Evolutionary conservation across 2,113 vertebrate species (phyloP).

Genomic region (Ctenomys sociabilis): DNA sequence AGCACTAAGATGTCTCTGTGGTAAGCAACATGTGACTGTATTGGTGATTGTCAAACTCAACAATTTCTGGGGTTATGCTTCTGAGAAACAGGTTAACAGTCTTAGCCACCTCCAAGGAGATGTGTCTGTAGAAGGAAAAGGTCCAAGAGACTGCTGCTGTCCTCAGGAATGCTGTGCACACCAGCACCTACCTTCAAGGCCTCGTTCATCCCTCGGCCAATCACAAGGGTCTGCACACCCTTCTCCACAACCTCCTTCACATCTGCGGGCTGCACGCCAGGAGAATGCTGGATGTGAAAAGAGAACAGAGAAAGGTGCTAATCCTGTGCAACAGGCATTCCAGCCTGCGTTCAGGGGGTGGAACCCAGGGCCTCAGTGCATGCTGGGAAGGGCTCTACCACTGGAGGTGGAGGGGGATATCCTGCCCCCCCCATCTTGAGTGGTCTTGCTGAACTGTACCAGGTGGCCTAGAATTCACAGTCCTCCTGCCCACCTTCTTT

Average conservation of each 20-base stretch:
- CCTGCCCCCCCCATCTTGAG: neutral
- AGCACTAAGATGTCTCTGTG: neutral
- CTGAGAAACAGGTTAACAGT: neutral
- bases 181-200: constrained; percentile 91
- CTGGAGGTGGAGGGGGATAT: neutral
- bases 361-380: neutral
- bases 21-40: neutral
- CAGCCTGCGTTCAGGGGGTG: neutral
- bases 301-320: constrained; percentile 57
- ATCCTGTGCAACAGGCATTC: neutral
- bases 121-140: neutral
- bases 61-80: neutral
- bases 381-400: neutral
- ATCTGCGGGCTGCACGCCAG: constrained; percentile 96
- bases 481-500: neutral
- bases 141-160: neutral
- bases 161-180: neutral
- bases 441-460: neutral
- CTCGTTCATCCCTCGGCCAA: constrained; percentile 96
- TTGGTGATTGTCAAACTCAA: neutral
- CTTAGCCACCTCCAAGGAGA: neutral
- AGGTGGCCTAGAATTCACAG: neutral
- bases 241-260: constrained; percentile 94
- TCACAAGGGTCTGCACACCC: constrained; percentile 91
- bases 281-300: constrained; percentile 89